Base-by-base conservation (phyloP, 2,888 invertebrate species). In the Scaptodrosophila latifasciaeformis region DNA sequence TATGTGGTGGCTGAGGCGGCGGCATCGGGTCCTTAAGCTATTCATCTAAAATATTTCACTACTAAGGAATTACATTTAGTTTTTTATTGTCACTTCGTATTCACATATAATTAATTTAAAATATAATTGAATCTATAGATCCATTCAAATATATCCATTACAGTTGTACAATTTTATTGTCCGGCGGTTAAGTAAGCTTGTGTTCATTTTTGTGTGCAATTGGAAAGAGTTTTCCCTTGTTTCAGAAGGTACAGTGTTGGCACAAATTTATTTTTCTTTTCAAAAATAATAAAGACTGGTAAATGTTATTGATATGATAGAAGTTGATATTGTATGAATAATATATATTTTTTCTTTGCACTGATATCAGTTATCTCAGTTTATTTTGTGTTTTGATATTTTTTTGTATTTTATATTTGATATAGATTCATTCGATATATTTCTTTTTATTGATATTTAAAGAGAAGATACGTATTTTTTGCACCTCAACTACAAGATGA, bases 261-360 rank as follows among this genome's bases (percentile, higher is more conserved):
- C 74, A 75, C 79, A 59, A 66, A 62, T 49, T 65, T 61, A 37
- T 50, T 61, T 46, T 48, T 27, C 15, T 46, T 35, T 45, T 50
- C 35, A 9, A 29, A 52, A 62, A 58, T 53, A 45, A 37, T 17
- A 17, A 49, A 29, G 7, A 30, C 10, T 3, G 34, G 42, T n/a
- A n/a, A n/a, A n/a, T n/a, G n/a, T n/a, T n/a, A n/a, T n/a, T n/a
- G 72, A 79, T 75, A 81, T 75, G 74, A 50, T 47, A 59, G 49
- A 49, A 15, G 15, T 55, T 77, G 71, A 81, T 81, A 81, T 77
- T 70, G 49, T 54, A 53, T 45, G 63, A 57, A 19, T 40, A 5
- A 12, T 2, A 5, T 6, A 2, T n/a, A 9, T 19, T 18, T 40
- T 34, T 27, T 24, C 57, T 58, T 59, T 75, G 76, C 79, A 81